phyloP scores from a whole-genome alignment of 2,888 invertebrate genomes.

The Norana najaformis region DNA sequence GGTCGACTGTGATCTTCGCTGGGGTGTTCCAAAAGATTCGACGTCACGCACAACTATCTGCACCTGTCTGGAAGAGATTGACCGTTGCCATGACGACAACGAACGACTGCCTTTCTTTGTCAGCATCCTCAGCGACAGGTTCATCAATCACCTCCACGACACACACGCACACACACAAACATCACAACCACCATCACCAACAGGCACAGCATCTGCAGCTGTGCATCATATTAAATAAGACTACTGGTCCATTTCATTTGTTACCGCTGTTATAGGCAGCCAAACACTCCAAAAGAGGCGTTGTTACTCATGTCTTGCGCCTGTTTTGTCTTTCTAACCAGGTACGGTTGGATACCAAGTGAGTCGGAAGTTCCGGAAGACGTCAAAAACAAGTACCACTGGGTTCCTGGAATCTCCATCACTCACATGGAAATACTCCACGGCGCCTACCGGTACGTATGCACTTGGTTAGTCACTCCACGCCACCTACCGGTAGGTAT shows the following conservation, averaged over 20 bases:
- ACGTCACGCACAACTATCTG: constrained; percentile 53
- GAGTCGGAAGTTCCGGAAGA: constrained; percentile 50
- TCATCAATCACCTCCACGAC: neutral
- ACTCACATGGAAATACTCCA: constrained; percentile 60
- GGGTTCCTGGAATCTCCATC: constrained; percentile 58
- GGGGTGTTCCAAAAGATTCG: constrained; percentile 61
- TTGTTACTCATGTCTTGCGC: no score
- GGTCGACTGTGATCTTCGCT: constrained; percentile 60
- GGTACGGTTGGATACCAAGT: constrained; percentile 60
- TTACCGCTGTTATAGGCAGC: no score
- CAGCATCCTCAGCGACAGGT: constrained; percentile 52
- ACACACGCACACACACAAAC: no score
- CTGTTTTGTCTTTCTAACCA: constrained; percentile 34
- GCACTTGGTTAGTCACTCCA: no score
- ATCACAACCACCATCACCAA: no score
- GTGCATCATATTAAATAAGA: no score
- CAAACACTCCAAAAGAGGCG: no score
- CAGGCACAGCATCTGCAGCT: no score
- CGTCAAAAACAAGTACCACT: constrained; percentile 50
- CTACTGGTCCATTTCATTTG: no score
- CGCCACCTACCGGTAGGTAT: constrained; percentile 25
- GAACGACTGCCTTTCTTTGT: constrained; percentile 57
- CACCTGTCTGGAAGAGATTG: constrained; percentile 59
- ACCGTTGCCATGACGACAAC: constrained; percentile 51
- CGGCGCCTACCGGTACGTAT: constrained; percentile 49